Base-by-base conservation (phyloP, 2,797 vertebrate genomes). In the Stomatorhinus walkeri region DNA sequence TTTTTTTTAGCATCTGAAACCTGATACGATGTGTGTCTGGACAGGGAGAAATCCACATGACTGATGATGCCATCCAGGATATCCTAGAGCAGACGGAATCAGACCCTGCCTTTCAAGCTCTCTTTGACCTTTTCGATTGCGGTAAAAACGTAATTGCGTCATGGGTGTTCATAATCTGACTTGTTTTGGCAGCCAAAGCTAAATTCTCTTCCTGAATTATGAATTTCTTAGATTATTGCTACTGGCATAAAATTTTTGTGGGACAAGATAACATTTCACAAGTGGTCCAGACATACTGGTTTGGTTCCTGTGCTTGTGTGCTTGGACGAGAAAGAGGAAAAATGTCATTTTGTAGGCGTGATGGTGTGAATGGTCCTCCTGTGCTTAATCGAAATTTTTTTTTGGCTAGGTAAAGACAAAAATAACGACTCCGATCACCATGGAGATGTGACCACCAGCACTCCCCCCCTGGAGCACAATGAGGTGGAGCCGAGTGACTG, bases 31-130 rank as follows among this genome's bases (percentile, higher is more conserved):
- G 46, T 90, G 89, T 8, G 81, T 89, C 89, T 56, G 46, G 85
- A 28, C 93, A 99, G 97, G 97, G 95, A 88, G 98, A 99, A 95
- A 98, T 99, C 89, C 98, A 99, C 88, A 99, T 99, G 98, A 98
- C 97, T 89, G 97, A 99, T 87, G 98, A 98, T 91, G 98, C 97
- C 87, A 99, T 99, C 91, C 98, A 98, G 89, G 98, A 99, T 92
- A 99, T 99, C 93, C 92, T 99, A 91, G 96, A 97, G 90, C 98
- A 99, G 93, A 99, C 98, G 0, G 98, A 99, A 91, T 99, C 98
- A 0, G 98, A 99, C 89, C 98, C 98, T 64, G 98, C 98, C 81
- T 99, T 99, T 93, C 98, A 99, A 91, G 98, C 97, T 16, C 97
- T 99, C 12, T 99, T 98, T 94, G 98, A 99, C 91, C 96, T 99